Evolutionary conservation across 1,140 invertebrate genomes (phyloP), one percentile per base, ranked within the genome.

Genomic region (Cotesia chilonis): DNA sequence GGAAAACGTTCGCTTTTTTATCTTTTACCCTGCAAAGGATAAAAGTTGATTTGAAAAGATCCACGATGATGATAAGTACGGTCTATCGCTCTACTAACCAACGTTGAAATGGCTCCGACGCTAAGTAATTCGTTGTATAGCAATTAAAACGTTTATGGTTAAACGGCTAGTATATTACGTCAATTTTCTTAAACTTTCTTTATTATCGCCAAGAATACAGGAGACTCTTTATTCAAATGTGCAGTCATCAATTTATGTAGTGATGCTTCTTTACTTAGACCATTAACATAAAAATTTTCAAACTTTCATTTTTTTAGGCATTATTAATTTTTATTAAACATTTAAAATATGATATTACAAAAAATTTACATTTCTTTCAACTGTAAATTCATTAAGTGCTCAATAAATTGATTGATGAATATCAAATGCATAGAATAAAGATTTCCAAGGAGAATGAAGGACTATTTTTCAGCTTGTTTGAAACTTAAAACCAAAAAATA

Each of bases 1-100:
- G 59, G 72, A 73, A 73, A 73, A 69, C 68, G 61, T 57, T 69
- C 66, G 52, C 36, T 55, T 65, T 63, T 61, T 68, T 68, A n/a
- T 64, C 57, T 52, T 28, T 7, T 54, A 14, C 41, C 17, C 37
- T 14, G 37, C 17, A 36, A 65, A 66, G 52, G 60, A 78, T 74
- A 80, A 76, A 78, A 79, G 77, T 77, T 70, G 65, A 63, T 55
- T 51, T 61, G 37, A 4, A 55, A 41, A 59, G 68, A 70, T 74
- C 41, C 38, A 47, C 63, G 65, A 64, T 76, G 77, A 78, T 80
- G 70, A 71, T 71, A 71, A 79, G 10, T 74, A 80, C 75, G 79
- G 74, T 82, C 75, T 78, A 76, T 74, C 77, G 81, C 79, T 80
- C 81, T 80, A 75, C 77, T 82, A 79, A 77, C 72, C 79, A 80